Base-by-base conservation (phyloP, 2,113 vertebrate species). In the Pelmatolapia mariae region DNA sequence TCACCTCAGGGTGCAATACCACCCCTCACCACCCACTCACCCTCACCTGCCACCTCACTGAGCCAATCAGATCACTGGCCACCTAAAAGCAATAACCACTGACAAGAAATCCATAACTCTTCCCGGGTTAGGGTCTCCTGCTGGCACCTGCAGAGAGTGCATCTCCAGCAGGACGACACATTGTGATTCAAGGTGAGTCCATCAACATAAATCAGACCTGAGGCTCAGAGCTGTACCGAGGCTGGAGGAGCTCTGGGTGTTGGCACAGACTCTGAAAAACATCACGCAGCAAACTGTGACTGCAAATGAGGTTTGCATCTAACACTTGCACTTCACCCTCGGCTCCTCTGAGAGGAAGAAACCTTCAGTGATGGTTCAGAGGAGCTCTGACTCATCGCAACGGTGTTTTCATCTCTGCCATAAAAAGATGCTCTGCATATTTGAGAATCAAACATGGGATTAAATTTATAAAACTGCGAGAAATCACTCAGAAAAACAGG, bases 161-260 rank as follows among this genome's bases (percentile, higher is more conserved):
- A 50, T 76, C 88, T 73, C 38, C 54, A 6, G 22, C 7, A 22
- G 52, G 82, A 33, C 19, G 24, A 82, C 81, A 53, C 85, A 7
- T 45, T 54, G 86, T 50, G 85, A 92, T 83, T 90, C 90, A 84
- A 89, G 89, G 83, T 79, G 84, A 93, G 91, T 91, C 66, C 4
- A 80, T 89, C 83, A 79, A 78, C 78, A 82, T 86, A 79, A 91
- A 91, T 91, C 87, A 88, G 71, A 82, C 54, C 45, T 10, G 1
- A 66, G 86, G 33, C 71, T 84, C 8, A 1, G 73, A 73, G 89
- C 85, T 80, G 33, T 1, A 11, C 38, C 1, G 56, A 73, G 86
- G 5, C 22, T 16, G 19, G 66, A 63, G 73, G 43, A 82, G 76
- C 54, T 66, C 52, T 6, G 85, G 36, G 83, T 56, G 81, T 56